Evolutionary conservation across 2,888 invertebrate genomes (phyloP), one percentile per base, ranked within the genome.

Genomic region (Megaustenia siamemsis): DNA sequence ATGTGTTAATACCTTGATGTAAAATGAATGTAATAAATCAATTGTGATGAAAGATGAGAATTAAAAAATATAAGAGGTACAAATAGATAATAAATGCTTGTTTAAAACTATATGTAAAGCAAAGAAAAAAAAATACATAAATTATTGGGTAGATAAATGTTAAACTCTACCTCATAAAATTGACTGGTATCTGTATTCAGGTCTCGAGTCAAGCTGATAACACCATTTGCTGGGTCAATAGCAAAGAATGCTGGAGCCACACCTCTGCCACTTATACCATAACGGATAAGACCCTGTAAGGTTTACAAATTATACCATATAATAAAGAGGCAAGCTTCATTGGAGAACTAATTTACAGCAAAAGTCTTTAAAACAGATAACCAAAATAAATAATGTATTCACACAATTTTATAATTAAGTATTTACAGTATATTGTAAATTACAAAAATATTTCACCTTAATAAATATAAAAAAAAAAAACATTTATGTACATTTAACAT

Each of bases 241-340:
- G 28, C 49, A 68, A 88, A 87, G 71, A 73, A 83, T n/a, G 63
- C 68, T 18, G 81, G 82, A 40, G 81, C 35, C 4, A 69, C 83
- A 69, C 84, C 83, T 56, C 81, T 77, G 28, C 86, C 86, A 71
- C 43, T 49, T 35, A 63, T 4, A 40, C 18, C 49, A 56, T 66
- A 85, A 8, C 38, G 53, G 32, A 85, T 63, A 35, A 43, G 53
- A 3, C 81, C 81, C 85, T 85, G 81, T 35, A 60, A 32, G 35
- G 56, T 35, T 63, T 32, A 24, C 35, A 40, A 71, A 38, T 28
- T 12, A 71, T 35, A 21, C 15, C 24, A 73, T 69, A 60, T 78
- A 69, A 49, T 28, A 43, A 24, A 40, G 38, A 18, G 38, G n/a
- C 4, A 71, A 71, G 28, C 40, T 2, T 12, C 28, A 60, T 60